Conservation (phyloP, 2,113 vertebrate genomes). For the Lasiurus borealis region DNA sequence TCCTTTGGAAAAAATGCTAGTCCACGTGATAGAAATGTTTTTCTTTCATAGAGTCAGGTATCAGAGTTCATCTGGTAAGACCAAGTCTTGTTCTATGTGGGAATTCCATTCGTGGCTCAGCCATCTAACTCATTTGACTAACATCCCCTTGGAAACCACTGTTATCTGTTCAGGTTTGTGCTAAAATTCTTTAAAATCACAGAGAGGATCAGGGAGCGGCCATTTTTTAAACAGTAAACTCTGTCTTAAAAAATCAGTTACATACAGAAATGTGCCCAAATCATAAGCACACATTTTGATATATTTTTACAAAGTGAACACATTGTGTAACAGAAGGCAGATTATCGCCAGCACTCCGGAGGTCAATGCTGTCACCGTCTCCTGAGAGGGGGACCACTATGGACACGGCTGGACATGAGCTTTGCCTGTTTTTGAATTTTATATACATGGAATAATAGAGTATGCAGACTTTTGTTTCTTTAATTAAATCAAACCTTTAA, state of each 20-base stretch:
- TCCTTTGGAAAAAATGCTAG: not conserved
- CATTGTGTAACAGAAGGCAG: not conserved
- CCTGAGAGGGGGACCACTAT: accelerated
- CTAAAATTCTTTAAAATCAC: conserved; percentile 18
- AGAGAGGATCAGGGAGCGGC: not conserved
- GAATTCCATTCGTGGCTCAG: not conserved
- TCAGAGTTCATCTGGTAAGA: accelerated
- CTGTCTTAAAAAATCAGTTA: not conserved
- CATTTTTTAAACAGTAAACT: not conserved
- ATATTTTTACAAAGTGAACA: not conserved
- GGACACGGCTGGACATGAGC: not conserved
- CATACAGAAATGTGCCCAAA: not conserved
- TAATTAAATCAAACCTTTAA: not conserved
- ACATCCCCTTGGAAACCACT: not conserved
- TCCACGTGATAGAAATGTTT: not conserved
- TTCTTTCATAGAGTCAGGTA: not conserved
- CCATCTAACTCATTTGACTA: not conserved
- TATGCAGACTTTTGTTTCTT: not conserved
- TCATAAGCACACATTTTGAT: not conserved
- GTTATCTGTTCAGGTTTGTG: not conserved
- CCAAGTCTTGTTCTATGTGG: not conserved
- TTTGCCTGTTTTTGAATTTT: not conserved
- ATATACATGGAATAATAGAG: not conserved
- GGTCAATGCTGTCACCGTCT: not conserved
- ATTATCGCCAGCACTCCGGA: not conserved